These are phyloP conservation scores for Muricea muricata DNA, from an alignment of 92 coral and sea anemone genomes.

Conservation along the genomic window DNA sequence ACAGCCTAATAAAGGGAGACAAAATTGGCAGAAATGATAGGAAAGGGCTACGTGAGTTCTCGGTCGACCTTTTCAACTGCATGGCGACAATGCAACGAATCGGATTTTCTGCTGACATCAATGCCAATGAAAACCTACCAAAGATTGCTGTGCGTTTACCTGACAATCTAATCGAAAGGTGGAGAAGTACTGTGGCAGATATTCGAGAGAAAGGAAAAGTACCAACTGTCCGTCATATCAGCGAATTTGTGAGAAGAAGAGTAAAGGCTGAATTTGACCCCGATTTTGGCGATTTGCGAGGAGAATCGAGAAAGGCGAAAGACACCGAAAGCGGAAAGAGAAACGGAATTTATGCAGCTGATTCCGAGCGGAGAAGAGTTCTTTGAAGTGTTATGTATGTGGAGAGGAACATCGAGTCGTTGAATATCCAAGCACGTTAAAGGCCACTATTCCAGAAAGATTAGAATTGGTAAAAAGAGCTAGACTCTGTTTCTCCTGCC, in stretches of 20 bases:
- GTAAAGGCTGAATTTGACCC: slow-evolving; percentile 62
- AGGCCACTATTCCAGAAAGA: slow-evolving; percentile 26
- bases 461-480: slow-evolving; percentile 24
- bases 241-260: slow-evolving; percentile 43
- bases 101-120: slow-evolving; percentile 44
- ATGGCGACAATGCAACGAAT: slow-evolving; percentile 43
- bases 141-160: slow-evolving; percentile 15
- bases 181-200: slow-evolving; percentile 44
- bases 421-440: slow-evolving; percentile 44
- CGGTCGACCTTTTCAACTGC: slow-evolving; percentile 59
- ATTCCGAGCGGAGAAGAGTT: not conserved
- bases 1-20: slow-evolving; percentile 26
- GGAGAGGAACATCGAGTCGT: slow-evolving; percentile 45
- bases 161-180: slow-evolving; percentile 37
- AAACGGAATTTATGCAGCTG: slow-evolving; percentile 16
- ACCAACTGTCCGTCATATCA: slow-evolving; percentile 39
- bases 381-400: slow-evolving; percentile 42
- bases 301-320: slow-evolving; percentile 24
- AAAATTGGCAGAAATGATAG: slow-evolving; percentile 31
- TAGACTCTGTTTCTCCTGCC: slow-evolving; percentile 30
- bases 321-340: not conserved
- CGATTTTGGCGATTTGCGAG: slow-evolving; percentile 50
- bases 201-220: slow-evolving; percentile 44
- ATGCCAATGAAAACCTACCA: too few relatives aligned
- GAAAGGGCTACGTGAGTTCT: slow-evolving; percentile 39